phyloP scores from a whole-genome alignment of 2,888 invertebrate genomes.

The Artemia sp. region DNA sequence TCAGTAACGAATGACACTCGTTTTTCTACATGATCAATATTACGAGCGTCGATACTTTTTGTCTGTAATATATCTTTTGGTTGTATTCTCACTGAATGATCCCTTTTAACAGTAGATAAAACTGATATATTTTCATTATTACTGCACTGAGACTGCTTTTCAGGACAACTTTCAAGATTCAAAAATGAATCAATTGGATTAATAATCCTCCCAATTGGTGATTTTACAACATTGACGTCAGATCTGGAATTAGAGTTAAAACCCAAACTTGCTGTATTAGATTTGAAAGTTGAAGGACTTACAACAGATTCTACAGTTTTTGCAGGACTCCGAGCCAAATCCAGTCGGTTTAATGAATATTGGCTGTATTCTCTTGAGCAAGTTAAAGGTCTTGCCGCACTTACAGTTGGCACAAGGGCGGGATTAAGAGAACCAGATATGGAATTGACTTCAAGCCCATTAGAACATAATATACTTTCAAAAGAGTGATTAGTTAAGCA shows the following conservation, averaged over 20 bases:
- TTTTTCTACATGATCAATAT: neutral
- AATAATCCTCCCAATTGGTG: neutral
- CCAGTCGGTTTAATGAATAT: neutral
- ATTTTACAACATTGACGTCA: neutral
- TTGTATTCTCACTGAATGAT: no score
- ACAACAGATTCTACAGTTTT: no score
- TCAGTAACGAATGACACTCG: neutral
- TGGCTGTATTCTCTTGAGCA: neutral
- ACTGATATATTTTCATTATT: neutral
- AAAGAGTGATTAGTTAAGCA: neutral
- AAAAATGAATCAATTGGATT: neutral
- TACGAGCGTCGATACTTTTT: no score
- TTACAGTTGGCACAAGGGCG: neutral
- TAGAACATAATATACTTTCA: neutral
- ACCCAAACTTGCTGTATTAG: no score
- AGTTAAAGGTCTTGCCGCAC: slow-evolving; percentile 15
- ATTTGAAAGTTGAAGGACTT: no score
- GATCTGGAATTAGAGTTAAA: neutral
- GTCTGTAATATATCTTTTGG: neutral
- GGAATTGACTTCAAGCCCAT: neutral
- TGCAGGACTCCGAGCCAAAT: no score
- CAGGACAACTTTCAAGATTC: no score
- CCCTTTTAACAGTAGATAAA: no score
- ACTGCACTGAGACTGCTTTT: neutral
- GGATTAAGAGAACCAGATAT: neutral